Conservation (phyloP, 2,797 vertebrate genomes). For the Pangasius sanitwongsei region DNA sequence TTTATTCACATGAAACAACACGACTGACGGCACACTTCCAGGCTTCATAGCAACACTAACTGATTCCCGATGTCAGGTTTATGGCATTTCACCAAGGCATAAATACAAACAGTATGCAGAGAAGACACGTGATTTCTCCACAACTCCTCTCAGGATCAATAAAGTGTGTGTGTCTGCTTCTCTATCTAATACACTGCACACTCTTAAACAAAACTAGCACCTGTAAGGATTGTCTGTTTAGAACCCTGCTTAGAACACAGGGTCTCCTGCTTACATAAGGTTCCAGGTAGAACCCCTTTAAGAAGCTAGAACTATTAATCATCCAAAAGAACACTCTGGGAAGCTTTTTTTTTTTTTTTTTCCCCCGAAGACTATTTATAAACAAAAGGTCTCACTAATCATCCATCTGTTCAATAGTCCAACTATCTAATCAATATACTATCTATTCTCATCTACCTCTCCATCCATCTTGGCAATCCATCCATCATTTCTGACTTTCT, state of each 20-base stretch:
- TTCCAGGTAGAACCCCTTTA: not conserved
- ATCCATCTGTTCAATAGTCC: not conserved
- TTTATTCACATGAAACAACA: constrained; percentile 18
- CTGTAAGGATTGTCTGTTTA: no score
- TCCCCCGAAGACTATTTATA: no score
- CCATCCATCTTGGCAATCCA: not conserved
- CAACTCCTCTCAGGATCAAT: not conserved
- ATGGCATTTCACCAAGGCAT: not conserved
- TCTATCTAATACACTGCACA: not conserved
- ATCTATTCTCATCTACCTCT: not conserved
- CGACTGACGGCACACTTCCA: not conserved
- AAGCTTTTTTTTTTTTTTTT: no score
- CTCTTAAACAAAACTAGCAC: not conserved
- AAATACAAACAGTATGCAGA: not conserved
- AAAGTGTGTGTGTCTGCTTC: not conserved
- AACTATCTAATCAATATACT: not conserved
- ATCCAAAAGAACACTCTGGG: not conserved
- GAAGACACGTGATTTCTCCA: not conserved
- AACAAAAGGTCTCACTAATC: no score
- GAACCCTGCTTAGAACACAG: not conserved
- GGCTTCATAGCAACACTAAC: not conserved
- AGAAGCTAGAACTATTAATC: not conserved
- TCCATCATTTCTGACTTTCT: not conserved
- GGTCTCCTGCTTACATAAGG: not conserved
- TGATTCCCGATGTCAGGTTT: no score